phyloP scores from a whole-genome alignment of 2,797 vertebrate species.

The Peromyscus melanophrys region DNA sequence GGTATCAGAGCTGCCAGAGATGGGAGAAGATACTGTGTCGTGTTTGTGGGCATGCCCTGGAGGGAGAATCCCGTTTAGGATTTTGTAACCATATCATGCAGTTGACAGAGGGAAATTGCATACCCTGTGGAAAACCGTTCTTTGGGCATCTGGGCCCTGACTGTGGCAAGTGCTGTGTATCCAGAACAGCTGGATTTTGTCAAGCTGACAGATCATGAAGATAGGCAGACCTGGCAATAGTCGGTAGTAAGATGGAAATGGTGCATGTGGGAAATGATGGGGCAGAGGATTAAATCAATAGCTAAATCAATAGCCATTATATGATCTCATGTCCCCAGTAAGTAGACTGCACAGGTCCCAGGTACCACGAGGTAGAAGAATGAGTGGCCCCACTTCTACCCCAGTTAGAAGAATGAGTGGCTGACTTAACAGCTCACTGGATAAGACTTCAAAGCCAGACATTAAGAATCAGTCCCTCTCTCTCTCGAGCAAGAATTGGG shows the following conservation, averaged over 20 bases:
- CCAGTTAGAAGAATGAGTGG: not conserved
- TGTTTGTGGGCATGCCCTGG: not conserved
- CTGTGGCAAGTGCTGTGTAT: not conserved
- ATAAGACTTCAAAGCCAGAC: not conserved
- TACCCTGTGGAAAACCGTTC: not conserved
- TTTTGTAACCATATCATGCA: not conserved
- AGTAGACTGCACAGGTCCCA: not conserved
- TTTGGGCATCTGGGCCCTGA: not conserved
- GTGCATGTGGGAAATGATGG: not conserved
- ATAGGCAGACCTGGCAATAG: not conserved
- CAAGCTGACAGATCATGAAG: not conserved
- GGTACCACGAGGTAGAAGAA: not conserved
- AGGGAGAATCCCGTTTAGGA: not conserved
- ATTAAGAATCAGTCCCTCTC: too few species aligned
- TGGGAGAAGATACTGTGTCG: not conserved
- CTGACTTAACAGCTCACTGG: constrained; percentile 8
- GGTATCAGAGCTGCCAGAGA: not conserved
- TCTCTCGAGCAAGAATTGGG: not conserved
- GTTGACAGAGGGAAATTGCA: not conserved
- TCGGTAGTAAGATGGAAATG: not conserved
- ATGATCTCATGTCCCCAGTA: not conserved
- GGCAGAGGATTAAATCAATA: not conserved
- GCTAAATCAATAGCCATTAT: not conserved
- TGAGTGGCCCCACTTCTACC: not conserved
- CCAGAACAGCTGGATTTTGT: not conserved